Percentiles rank a stretch among this genome's conserved stretches.
Conservation (phyloP, 2,797 vertebrate genomes). For the Decapterus maruadsi region DNA sequence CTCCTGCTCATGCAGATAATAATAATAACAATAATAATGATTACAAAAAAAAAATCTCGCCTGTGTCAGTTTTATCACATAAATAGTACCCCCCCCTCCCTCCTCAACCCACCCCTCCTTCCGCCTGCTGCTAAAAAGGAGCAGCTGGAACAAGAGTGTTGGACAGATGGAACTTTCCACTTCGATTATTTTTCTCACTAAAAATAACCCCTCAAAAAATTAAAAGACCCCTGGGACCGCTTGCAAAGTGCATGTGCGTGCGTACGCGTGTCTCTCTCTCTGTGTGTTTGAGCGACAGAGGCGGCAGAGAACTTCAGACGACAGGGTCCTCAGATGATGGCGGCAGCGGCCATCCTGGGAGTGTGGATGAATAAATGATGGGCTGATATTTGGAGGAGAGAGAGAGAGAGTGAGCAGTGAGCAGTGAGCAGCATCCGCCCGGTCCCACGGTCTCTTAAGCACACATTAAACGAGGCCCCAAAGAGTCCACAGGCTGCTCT, state of each 20-base stretch:
- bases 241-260: conserved; percentile 75
- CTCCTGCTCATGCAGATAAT: conserved; percentile 26
- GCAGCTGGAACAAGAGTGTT: conserved; percentile 88
- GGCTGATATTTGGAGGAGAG: conserved; percentile 76
- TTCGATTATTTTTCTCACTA: conserved; percentile 88
- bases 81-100: conserved; percentile 54
- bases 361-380: conserved; percentile 84
- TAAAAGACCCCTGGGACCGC: conserved; percentile 86
- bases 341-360: conserved; percentile 65
- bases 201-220: conserved; percentile 89
- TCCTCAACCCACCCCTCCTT: conserved; percentile 51
- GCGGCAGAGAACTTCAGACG: conserved; percentile 67
- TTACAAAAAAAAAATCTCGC: conserved; percentile 27
- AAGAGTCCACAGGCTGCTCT: conserved; percentile 59
- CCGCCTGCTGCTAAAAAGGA: conserved; percentile 82
- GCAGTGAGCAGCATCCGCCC: conserved; percentile 27
- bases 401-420: conserved; percentile 4
- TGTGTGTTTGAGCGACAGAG: conserved; percentile 73
- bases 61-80: conserved; percentile 65
- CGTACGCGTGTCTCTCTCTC: neutral
- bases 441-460: conserved; percentile 74
- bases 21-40: neutral
- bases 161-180: conserved; percentile 91
- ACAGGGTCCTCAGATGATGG: conserved; percentile 69
- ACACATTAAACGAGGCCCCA: conserved; percentile 70